Evolutionary conservation across 2,888 invertebrate species (phyloP).

Genomic region (Drosophila macrospina): DNA sequence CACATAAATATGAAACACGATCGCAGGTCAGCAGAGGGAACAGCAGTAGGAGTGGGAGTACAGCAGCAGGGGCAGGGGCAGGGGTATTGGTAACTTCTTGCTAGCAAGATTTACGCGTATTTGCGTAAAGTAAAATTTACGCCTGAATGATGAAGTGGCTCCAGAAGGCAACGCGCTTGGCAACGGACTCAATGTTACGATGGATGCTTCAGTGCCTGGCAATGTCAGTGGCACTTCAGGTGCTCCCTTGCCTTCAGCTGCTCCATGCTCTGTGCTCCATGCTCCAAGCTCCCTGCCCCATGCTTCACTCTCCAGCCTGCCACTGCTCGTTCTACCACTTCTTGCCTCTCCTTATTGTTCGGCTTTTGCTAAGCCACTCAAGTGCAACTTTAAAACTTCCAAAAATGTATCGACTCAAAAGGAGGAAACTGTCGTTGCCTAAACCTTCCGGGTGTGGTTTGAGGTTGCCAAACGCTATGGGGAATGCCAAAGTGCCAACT

Average conservation of each 20-base stretch:
- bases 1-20: constrained; percentile 73
- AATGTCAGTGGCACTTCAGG: constrained; percentile 36
- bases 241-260: constrained; percentile 15
- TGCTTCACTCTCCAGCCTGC: too few relatives aligned
- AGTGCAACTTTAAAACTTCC: constrained; percentile 77
- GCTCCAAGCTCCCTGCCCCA: too few relatives aligned
- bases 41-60: background rate
- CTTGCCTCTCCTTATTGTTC: constrained; percentile 21
- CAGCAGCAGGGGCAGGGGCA: background rate
- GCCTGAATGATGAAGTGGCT: constrained; percentile 74
- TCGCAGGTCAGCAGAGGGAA: constrained; percentile 47
- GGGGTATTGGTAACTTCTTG: constrained; percentile 31
- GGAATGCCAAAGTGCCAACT: background rate
- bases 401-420: constrained; percentile 64
- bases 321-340: too few relatives aligned
- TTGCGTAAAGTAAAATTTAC: constrained; percentile 76
- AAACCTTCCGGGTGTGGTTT: constrained; percentile 53
- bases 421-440: constrained; percentile 68
- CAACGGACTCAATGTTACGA: constrained; percentile 26
- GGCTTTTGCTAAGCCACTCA: constrained; percentile 67
- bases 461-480: constrained; percentile 1
- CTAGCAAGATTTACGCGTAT: constrained; percentile 75
- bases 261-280: too few relatives aligned
- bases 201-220: constrained; percentile 24
- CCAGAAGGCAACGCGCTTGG: constrained; percentile 16